Evolutionary conservation across 2,888 invertebrate genomes (phyloP).

Genomic region (Pyrgus malvae): DNA sequence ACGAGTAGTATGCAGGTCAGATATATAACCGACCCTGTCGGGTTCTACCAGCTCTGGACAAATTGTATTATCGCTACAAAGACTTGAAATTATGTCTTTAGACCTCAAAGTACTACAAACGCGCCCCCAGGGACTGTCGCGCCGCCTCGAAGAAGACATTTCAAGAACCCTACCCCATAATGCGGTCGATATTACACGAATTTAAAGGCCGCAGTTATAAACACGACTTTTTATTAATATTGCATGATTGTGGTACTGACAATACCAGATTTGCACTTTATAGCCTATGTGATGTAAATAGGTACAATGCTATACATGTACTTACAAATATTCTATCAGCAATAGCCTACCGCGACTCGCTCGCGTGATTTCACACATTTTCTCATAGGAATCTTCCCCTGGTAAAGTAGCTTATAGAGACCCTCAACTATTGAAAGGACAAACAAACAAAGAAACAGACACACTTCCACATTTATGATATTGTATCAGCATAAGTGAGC

Average conservation of each 20-base stretch:
- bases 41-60: background rate
- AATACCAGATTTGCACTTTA: background rate
- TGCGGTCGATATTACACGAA: background rate
- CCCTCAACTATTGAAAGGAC: too few relatives aligned
- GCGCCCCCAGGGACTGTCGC: conserved; percentile 50
- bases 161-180: conserved; percentile 21
- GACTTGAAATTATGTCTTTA: conserved; percentile 60
- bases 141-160: conserved; percentile 40
- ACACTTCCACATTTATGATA: too few relatives aligned
- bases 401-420: too few relatives aligned
- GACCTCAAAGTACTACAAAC: conserved; percentile 48
- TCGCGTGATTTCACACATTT: too few relatives aligned
- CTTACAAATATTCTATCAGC: too few relatives aligned
- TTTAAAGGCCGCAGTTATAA: conserved; percentile 9
- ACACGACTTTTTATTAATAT: background rate
- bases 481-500: background rate
- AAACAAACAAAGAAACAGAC: too few relatives aligned
- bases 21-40: too few relatives aligned
- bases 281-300: too few relatives aligned
- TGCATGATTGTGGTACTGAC: background rate
- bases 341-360: too few relatives aligned
- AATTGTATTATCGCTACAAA: conserved; percentile 30
- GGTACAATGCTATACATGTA: too few relatives aligned
- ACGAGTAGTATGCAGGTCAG: too few relatives aligned
- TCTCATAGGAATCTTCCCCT: too few relatives aligned